Base-by-base conservation (phyloP, 2,113 vertebrate genomes). In the Amphiprion percula region DNA sequence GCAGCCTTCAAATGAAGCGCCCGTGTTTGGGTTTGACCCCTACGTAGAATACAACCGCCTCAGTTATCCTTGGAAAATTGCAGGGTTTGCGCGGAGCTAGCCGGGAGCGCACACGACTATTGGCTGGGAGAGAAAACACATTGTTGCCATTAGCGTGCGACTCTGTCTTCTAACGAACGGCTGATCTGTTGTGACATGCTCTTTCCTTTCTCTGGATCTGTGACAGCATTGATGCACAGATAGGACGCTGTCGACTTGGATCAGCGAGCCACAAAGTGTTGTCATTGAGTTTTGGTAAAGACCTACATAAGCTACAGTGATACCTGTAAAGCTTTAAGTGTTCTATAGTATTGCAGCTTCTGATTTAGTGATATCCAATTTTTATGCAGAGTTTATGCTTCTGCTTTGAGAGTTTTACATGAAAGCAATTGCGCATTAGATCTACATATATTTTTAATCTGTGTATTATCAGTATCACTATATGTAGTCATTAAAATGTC, bases 181-280 rank as follows among this genome's bases (percentile, higher is more conserved):
- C 82, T 33, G 85, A 90, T 85, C 69, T 90, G 87, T 88, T 85
- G 85, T 83, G 90, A 88, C 90, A 88, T 5, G 86, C 79, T 85
- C 63, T 79, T 77, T 54, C 65, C 26, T 82, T 60, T 72, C 5
- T 26, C 30, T 0, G 77, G 83, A 65, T 80, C 52, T 68, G 54
- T 58, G 76, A 86, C 69, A 64, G 58, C 28, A 16, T 24, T 56
- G 75, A 47, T 65, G 68, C 70, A 78, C 50, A 77, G 58, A 76
- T 37, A 50, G 37, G 47, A 50, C 21, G 23, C 56, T 61, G 61
- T 41, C 1, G 11, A 46, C 74, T 54, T 5, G 0, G 47, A 39
- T 54, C 53, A 12, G 69, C n/a, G 0, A 50, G 53, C 68, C 68
- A 37, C 65, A 73, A 62, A 68, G 26, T 64, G 56, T 44, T 77